Base-by-base conservation (phyloP, 2,888 invertebrate species). In the Alloplasta piceator region DNA sequence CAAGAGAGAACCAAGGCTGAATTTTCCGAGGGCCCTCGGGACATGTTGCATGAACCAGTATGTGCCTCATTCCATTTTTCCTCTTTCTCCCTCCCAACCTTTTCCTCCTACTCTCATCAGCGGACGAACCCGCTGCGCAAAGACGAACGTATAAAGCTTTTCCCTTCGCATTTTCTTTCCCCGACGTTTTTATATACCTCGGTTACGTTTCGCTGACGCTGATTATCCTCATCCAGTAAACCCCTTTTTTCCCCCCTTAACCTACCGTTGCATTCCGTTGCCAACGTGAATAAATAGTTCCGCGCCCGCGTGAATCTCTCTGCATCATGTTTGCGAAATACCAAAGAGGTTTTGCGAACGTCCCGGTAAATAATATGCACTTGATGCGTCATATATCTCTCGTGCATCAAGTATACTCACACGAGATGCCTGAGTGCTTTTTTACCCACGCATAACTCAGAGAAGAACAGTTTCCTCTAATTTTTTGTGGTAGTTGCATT, bases 131-230 rank as follows among this genome's bases (percentile, higher is more conserved):
- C 39, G 38, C 55, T 4, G 43, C 58, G 14, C 26, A 52, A 61
- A 61, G 76, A 56, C 41, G 63, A 26, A 67, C 26, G 3, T 26
- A 26, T 41, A 71, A 12, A 7, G 55, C 61, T 50, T 48, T 64
- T 70, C 9, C 48, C 48, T 43, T 36, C 58, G 60, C 61, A 38
- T 63, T 73, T 63, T 26, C 61, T 52, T 55, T 52, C 60, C 43
- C 12, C 26, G 38, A 6, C 39, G 38, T 71, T 60, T 60, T 60
- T 14, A 5, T 68, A 56, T 79, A 55, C 68, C 70, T 66, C 46
- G 50, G 63, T 64, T 68, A 79, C 78, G 68, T 74, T 74, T 68
- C 68, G 68, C 74, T 74, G 73, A 70, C 73, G 63, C 61, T 64
- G 78, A 55, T 63, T 78, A 74, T 68, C 55, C 63, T 41, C 64